Base-by-base conservation (phyloP, 1,140 invertebrate species). In the Hycleus phaleratus region DNA sequence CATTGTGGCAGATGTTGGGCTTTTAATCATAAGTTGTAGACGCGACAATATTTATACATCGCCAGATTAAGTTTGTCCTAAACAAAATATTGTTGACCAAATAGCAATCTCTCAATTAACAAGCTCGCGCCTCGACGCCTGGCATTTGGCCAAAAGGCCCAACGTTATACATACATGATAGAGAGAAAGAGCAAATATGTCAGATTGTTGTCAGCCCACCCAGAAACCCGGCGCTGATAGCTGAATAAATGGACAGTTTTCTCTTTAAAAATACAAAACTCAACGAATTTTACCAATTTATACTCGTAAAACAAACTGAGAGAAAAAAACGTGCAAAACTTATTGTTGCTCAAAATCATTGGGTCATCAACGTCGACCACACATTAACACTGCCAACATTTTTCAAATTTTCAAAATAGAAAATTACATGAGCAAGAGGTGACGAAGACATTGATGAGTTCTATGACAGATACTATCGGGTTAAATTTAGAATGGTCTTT, bases 51-150 rank as follows among this genome's bases (percentile, higher is more conserved):
- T 68, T 68, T 68, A 68, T 68, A 67, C 67, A 61, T 68, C 61
- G 59, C 58, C 62, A 64, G 67, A 68, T 68, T 65, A 66, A 67
- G 63, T 61, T 62, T 64, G 62, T 65, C 67, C 54, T 59, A 59
- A 64, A 64, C 64, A 66, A 68, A 66, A 69, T 68, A 62, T 66
- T 63, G 64, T 64, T 61, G 57, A 59, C 61, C 62, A 61, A 67
- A 65, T 62, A 61, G 64, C 70, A 63, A 70, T 70, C 68, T 68
- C 68, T 71, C 68, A 71, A 71, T 71, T 71, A 71, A 68, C 65
- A 62, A 57, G 53, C 50, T 65, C 47, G 57, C 61, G 54, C 61
- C 61, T 60, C 61, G 56, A 55, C 57, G 52, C 51, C 53, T 68
- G 65, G 65, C 64, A 38, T n/a, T 4, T 12, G 3, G 65, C 65